Percentiles rank a stretch among this genome's conserved stretches.
Evolutionary conservation across 1,140 invertebrate genomes (phyloP).

Genomic region (Chymomyza costata): DNA sequence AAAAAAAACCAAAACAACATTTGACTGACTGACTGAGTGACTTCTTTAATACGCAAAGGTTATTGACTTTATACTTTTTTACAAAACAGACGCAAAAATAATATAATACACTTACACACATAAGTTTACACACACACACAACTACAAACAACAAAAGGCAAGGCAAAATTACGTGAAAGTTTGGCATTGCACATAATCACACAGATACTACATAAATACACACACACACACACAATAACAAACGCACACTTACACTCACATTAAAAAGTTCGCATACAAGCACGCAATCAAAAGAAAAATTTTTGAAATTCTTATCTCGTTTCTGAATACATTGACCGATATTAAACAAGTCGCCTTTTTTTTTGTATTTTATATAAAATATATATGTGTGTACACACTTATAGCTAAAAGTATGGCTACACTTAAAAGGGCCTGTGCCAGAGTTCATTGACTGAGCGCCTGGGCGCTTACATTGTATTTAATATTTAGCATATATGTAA

Average conservation of each 20-base stretch:
- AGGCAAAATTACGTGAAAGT: conserved; percentile 71
- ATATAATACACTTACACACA: conserved; percentile 61
- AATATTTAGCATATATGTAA: conserved; percentile 8
- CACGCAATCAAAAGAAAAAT: conserved; percentile 63
- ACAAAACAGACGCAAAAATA: conserved; percentile 68
- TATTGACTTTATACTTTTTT: conserved; percentile 69
- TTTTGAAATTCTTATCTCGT: conserved; percentile 73
- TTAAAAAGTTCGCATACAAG: conserved; percentile 5
- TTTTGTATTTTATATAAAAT: conserved; percentile 19
- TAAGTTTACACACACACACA: conserved; percentile 8
- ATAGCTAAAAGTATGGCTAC: conserved; percentile 10
- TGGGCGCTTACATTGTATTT: conserved; percentile 35
- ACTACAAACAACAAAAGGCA: conserved; percentile 19
- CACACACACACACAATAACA: conserved; percentile 8
- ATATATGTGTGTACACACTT: conserved; percentile 3
- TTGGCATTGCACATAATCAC: conserved; percentile 50
- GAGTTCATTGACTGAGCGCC: conserved; percentile 55
- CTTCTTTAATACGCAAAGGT: conserved; percentile 68
- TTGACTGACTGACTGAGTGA: conserved; percentile 37
- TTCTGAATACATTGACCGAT: conserved; percentile 72
- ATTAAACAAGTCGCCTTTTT: conserved; percentile 65
- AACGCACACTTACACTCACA: conserved; percentile 5
- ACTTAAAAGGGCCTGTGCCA: conserved; percentile 53
- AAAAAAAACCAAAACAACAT: background rate
- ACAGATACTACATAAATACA: conserved; percentile 16